phyloP scores from a whole-genome alignment of 2,113 vertebrate species.

The Triplophysa dalaica region DNA sequence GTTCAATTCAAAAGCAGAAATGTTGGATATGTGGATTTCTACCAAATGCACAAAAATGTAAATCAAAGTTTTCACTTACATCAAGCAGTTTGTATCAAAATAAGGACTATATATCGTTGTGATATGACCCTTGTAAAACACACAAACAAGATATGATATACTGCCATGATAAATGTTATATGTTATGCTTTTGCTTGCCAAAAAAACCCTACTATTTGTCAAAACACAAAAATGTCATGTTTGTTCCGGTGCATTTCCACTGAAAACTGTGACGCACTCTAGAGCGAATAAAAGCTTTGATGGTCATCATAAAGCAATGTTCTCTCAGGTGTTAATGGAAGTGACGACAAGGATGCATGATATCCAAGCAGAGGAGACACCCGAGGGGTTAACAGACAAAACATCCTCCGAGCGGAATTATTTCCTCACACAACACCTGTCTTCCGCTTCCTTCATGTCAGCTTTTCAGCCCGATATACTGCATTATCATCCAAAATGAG shows the following conservation, averaged over 20 bases:
- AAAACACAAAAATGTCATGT: not conserved
- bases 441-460: conserved; percentile 51
- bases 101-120: too few relatives aligned
- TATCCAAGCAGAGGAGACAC: conserved; percentile 55
- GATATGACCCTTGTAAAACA: too few relatives aligned
- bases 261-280: conserved; percentile 13
- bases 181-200: not conserved
- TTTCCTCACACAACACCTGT: conserved; percentile 66
- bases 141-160: too few relatives aligned
- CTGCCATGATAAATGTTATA: conserved; percentile 51
- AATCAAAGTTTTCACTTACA: too few relatives aligned
- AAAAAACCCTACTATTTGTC: not conserved
- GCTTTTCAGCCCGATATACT: conserved; percentile 16
- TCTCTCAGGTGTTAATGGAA: conserved; percentile 49
- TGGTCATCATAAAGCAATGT: conserved; percentile 45
- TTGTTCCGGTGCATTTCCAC: conserved; percentile 76
- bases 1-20: too few relatives aligned
- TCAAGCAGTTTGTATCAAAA: too few relatives aligned
- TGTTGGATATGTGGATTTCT: too few relatives aligned
- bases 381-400: conserved; percentile 59
- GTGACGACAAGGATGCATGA: conserved; percentile 45
- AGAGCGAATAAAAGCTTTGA: not conserved
- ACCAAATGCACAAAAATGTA: too few relatives aligned
- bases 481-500: conserved; percentile 20
- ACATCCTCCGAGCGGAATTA: conserved; percentile 62